Conservation (phyloP, 2,888 invertebrate species). For the Pedicia rivosa region DNA sequence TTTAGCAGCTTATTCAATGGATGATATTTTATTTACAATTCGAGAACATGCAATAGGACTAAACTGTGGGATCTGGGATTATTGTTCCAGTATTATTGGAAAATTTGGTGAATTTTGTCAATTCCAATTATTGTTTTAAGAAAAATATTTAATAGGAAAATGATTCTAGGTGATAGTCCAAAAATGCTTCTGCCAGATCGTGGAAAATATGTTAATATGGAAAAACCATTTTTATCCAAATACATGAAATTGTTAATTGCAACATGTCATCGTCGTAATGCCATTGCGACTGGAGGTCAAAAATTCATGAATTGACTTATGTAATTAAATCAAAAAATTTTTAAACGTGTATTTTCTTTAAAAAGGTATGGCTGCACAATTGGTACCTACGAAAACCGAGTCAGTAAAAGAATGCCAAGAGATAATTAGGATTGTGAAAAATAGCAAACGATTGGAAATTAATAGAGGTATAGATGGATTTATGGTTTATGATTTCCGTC, state of each 20-base stretch:
- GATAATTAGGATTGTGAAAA: conserved; percentile 32
- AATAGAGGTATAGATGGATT: conserved; percentile 48
- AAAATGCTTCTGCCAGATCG: conserved; percentile 44
- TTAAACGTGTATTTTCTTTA: too few species aligned
- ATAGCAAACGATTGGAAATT: conserved; percentile 39
- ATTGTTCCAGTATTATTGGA: conserved; percentile 45
- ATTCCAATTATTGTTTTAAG: too few species aligned
- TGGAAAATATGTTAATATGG: conserved; percentile 49
- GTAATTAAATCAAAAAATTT: too few species aligned
- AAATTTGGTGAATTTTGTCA: conserved; percentile 34
- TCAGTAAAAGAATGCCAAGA: conserved; percentile 26
- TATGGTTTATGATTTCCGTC: conserved; percentile 47
- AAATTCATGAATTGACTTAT: too few species aligned
- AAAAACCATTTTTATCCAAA: conserved; percentile 41
- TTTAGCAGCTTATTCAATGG: conserved; percentile 48
- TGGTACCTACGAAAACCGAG: conserved; percentile 29
- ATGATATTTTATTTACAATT: conserved; percentile 49
- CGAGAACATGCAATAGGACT: conserved; percentile 49
- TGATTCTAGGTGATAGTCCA: conserved; percentile 16
- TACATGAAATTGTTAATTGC: conserved; percentile 43
- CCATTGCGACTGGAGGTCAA: conserved; percentile 47
- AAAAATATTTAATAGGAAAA: too few species aligned
- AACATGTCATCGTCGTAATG: conserved; percentile 41
- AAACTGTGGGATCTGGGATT: conserved; percentile 64
- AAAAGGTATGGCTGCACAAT: conserved; percentile 52